Evolutionary conservation across 1,140 invertebrate species (phyloP).

Genomic region (Tetranychus cinnabarinus): DNA sequence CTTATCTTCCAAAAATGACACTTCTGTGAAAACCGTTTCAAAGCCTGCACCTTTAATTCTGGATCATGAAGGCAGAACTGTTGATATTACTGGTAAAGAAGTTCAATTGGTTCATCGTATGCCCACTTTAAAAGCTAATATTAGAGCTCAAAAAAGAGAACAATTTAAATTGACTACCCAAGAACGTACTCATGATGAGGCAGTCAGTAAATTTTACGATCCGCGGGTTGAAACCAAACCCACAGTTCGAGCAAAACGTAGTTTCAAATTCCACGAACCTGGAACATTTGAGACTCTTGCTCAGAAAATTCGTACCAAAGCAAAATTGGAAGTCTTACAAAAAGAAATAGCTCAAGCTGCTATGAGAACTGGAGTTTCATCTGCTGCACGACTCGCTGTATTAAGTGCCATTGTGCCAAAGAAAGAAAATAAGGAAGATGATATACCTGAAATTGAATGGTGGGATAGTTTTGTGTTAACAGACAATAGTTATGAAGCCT

Average conservation of each 20-base stretch:
- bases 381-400: conserved; percentile 78
- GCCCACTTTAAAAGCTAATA: conserved; percentile 75
- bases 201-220: conserved; percentile 46
- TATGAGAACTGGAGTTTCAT: conserved; percentile 90
- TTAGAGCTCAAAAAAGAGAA: conserved; percentile 65
- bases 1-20: too few species aligned
- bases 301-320: conserved; percentile 58
- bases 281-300: conserved; percentile 81
- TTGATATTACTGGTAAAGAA: conserved; percentile 64
- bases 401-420: conserved; percentile 44
- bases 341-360: conserved; percentile 91
- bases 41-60: conserved; percentile 77
- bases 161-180: conserved; percentile 38
- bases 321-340: conserved; percentile 76
- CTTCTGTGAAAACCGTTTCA: neutral
- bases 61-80: conserved; percentile 66
- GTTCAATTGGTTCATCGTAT: conserved; percentile 67
- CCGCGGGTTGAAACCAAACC: conserved; percentile 44
- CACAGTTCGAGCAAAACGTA: conserved; percentile 35
- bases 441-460: conserved; percentile 89
- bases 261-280: conserved; percentile 77
- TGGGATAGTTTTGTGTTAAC: conserved; percentile 86
- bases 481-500: conserved; percentile 22
- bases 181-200: conserved; percentile 35
- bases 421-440: conserved; percentile 36